These are phyloP conservation scores for Platycercus adscitus DNA, from an alignment of 2,113 vertebrate species.

Conservation along the genomic window DNA sequence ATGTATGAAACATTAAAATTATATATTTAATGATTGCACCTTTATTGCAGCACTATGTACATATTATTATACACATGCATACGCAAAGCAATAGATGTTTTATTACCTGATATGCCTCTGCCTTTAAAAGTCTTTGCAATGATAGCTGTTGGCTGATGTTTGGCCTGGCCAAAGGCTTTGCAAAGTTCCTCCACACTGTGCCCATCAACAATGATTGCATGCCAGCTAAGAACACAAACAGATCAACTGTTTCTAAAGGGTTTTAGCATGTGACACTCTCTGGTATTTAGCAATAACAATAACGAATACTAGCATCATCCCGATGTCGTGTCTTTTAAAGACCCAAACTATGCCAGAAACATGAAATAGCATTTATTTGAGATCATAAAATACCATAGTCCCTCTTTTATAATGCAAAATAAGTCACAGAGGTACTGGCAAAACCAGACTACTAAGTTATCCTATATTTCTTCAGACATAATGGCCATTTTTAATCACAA, in stretches of 20 bases:
- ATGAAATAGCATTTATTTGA: background rate
- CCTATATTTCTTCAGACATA: background rate
- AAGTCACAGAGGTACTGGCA: background rate
- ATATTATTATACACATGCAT: rapidly evolving
- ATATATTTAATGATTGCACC: background rate
- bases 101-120: constrained; percentile 90
- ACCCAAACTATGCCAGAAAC: background rate
- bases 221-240: constrained; percentile 83
- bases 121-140: constrained; percentile 96
- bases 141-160: constrained; percentile 91
- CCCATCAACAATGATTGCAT: constrained; percentile 90
- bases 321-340: constrained; percentile 9
- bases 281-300: background rate
- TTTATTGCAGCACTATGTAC: background rate
- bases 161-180: constrained; percentile 91
- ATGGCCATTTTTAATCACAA: background rate
- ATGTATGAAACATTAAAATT: background rate
- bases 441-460: background rate
- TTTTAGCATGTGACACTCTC: constrained; percentile 28
- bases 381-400: background rate
- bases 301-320: background rate
- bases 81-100: background rate
- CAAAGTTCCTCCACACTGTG: constrained; percentile 97
- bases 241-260: constrained; percentile 49
- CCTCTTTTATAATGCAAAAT: background rate